These are phyloP conservation scores for Onychomys arenicola DNA, from an alignment of 2,797 vertebrate species.

Conservation along the genomic window DNA sequence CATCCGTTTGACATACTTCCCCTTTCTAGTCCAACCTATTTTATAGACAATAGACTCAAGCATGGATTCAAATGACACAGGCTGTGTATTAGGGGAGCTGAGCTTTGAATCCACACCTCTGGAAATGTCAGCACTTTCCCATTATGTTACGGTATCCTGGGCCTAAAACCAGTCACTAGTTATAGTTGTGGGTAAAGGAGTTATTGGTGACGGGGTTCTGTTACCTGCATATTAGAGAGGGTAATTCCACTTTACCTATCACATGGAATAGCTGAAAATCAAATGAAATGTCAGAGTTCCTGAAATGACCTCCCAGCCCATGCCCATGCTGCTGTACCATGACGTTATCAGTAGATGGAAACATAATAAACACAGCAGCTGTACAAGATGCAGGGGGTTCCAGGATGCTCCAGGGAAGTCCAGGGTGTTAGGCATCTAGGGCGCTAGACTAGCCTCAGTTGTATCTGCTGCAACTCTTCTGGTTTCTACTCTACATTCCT, in stretches of 20 bases:
- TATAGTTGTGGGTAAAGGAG: not conserved
- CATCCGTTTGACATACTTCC: not conserved
- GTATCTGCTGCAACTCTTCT: not conserved
- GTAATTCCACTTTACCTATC: not conserved
- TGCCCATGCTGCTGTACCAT: not conserved
- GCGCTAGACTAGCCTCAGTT: not conserved
- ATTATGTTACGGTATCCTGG: not conserved
- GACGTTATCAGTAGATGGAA: not conserved
- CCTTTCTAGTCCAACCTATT: not conserved
- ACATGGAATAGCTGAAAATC: not conserved
- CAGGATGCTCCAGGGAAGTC: not conserved
- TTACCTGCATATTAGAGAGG: not conserved
- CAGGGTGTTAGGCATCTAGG: not conserved
- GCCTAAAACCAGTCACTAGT: not conserved
- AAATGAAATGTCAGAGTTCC: not conserved
- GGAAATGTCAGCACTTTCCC: not conserved
- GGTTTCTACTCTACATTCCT: not conserved
- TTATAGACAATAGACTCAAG: not conserved
- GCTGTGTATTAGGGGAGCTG: not conserved
- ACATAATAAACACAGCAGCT: not conserved
- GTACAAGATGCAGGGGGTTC: not conserved
- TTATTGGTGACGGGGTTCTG: not conserved
- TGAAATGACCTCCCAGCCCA: not conserved
- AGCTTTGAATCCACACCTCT: not conserved
- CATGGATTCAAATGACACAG: not conserved